Conservation (phyloP, 2,888 invertebrate species). For the Polymixis lichenea region DNA sequence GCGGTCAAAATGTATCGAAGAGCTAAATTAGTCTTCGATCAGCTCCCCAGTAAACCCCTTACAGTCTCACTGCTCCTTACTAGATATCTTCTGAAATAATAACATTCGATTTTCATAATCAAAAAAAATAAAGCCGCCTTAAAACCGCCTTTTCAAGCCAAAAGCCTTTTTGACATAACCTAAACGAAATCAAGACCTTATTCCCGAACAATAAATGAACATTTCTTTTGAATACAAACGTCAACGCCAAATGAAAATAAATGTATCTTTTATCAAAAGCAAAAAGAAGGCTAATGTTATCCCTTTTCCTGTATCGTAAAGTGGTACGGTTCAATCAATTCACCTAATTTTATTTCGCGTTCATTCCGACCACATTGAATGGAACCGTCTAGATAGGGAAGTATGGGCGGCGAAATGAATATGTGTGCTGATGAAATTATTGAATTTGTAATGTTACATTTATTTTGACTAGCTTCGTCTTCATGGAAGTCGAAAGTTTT, state of each 20-base stretch:
- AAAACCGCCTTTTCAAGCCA: conserved; percentile 11
- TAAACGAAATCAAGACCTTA: conserved; percentile 32
- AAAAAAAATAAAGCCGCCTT: conserved; percentile 3
- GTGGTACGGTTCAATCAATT: conserved; percentile 59
- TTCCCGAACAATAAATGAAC: conserved; percentile 34
- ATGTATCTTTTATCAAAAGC: conserved; percentile 45
- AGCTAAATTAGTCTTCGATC: neutral
- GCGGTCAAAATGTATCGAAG: too few relatives aligned
- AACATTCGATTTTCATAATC: neutral
- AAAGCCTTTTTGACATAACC: conserved; percentile 9
- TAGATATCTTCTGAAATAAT: neutral
- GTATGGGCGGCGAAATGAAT: neutral
- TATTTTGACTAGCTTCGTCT: too few relatives aligned
- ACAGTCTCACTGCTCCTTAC: too few relatives aligned
- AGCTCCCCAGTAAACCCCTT: neutral
- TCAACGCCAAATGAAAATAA: conserved; percentile 53
- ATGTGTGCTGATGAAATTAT: neutral
- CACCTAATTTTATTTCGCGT: conserved; percentile 60
- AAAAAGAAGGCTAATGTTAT: conserved; percentile 46
- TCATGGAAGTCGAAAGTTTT: too few relatives aligned
- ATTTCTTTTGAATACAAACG: conserved; percentile 46
- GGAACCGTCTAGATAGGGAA: neutral
- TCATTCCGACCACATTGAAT: conserved; percentile 45
- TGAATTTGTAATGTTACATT: too few relatives aligned
- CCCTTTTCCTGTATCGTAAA: conserved; percentile 45